These are phyloP conservation scores for Dipodomys ordii DNA, from an alignment of 2,113 vertebrate species.

Conservation along the genomic window DNA sequence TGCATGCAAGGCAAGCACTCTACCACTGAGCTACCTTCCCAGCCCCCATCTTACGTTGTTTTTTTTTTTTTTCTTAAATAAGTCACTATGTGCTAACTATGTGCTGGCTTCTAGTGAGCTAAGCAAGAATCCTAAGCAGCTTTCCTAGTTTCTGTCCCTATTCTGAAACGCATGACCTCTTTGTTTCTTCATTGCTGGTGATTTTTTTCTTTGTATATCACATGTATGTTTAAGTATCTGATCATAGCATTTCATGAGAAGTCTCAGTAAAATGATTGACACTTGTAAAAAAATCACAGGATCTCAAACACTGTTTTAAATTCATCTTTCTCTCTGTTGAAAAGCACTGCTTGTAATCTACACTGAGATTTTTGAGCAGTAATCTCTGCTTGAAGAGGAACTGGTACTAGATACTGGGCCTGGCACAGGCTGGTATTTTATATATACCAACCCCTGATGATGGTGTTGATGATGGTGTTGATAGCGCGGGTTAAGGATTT, in stretches of 20 bases:
- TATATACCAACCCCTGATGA: neutral
- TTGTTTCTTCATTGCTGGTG: neutral
- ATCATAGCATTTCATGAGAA: constrained; percentile 8
- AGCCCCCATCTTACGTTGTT: no score
- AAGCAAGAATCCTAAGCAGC: neutral
- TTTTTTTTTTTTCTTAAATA: no score
- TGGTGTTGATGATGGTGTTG: neutral
- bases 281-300: neutral
- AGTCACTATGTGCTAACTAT: neutral
- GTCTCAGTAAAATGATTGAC: neutral
- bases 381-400: neutral
- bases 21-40: no score
- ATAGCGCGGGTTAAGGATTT: neutral
- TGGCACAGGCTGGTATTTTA: neutral
- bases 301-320: neutral
- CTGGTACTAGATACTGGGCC: neutral
- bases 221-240: neutral
- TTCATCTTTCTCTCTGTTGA: neutral
- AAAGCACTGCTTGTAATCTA: neutral
- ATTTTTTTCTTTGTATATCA: neutral
- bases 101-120: neutral
- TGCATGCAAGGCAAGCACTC: no score
- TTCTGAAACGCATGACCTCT: neutral
- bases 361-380: neutral
- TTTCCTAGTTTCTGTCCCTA: neutral